Conservation (phyloP, 53 echinoderm and acorn worm species). For the Crossaster papposus region DNA sequence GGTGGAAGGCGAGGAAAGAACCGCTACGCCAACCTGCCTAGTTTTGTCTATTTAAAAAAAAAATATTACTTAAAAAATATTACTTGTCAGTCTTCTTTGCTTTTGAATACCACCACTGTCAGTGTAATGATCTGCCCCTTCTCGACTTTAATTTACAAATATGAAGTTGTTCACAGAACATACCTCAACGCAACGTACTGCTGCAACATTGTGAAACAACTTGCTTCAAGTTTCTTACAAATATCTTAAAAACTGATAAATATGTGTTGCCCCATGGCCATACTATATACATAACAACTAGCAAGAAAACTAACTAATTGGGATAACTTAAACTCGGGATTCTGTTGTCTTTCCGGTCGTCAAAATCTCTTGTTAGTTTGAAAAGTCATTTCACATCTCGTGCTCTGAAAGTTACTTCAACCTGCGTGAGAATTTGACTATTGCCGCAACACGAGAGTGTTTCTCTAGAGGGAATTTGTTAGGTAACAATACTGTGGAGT, state of each 20-base stretch:
- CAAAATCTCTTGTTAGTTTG: too few relatives aligned
- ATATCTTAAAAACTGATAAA: background rate
- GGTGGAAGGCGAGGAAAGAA: too few relatives aligned
- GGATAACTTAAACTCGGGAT: background rate
- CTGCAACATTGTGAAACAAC: conserved; percentile 46
- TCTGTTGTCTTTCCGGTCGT: background rate
- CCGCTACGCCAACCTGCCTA: too few relatives aligned
- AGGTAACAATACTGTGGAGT: too few relatives aligned
- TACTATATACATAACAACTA: conserved; percentile 25
- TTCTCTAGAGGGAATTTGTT: too few relatives aligned
- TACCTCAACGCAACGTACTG: conserved; percentile 46
- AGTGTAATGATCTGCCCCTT: background rate
- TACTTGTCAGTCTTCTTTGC: background rate
- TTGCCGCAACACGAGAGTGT: too few relatives aligned
- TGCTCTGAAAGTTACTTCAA: background rate
- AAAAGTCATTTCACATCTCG: background rate
- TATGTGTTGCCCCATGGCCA: background rate
- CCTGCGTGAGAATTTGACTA: background rate
- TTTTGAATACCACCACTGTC: background rate
- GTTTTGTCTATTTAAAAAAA: too few relatives aligned
- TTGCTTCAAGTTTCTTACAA: conserved; percentile 51
- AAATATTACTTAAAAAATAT: too few relatives aligned
- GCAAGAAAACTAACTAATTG: background rate
- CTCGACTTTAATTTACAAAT: background rate
- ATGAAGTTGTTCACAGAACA: conserved; percentile 52